Evolutionary conservation across 2,113 vertebrate genomes (phyloP), one percentile per base, ranked within the genome.

Genomic region (Reinhardtius hippoglossoides): DNA sequence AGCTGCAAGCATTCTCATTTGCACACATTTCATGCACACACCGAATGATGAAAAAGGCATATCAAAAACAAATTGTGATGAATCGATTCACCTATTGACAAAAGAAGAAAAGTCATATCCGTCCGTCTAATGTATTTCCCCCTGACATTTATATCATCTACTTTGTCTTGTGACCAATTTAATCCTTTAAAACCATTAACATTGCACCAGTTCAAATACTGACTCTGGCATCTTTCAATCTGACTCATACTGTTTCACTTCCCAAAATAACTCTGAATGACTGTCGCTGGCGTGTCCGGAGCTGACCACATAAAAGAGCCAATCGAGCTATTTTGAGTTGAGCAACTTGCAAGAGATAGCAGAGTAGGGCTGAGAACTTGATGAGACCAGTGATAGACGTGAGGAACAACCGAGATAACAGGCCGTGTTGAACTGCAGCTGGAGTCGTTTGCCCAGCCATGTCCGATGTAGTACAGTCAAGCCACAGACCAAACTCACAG

Each of bases 1-100:
- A 74, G 70, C 64, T 78, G 73, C 84, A 77, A 87, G 87, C 71
- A 71, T 85, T 76, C 82, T 86, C 69, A 83, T 89, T 91, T 91
- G 89, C 87, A 89, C 80, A 88, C 81, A 81, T 85, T 74, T 81
- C 76, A 90, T 78, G 78, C 62, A 88, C 73, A 80, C 37, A 37
- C 46, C 20, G 66, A 81, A 73, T 71, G 58, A 81, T 69, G 26
- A 78, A 58, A 59, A 76, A 84, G 55, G 82, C 89, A 89, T 90
- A 91, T 91, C 82, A 75, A 57, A 88, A 76, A 54, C 44, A 65
- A 63, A 74, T 66, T 1, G 56, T 2, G n/a, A 82, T 68, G 18
- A 84, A 83, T 89, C 64, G 57, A 13, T 78, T 80, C 81, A 84
- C 71, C 79, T 77, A 71, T 76, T 55, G 35, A 78, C 64, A 42